Evolutionary conservation across 2,888 invertebrate species (phyloP).

Genomic region (Coelogynopora nodosa): DNA sequence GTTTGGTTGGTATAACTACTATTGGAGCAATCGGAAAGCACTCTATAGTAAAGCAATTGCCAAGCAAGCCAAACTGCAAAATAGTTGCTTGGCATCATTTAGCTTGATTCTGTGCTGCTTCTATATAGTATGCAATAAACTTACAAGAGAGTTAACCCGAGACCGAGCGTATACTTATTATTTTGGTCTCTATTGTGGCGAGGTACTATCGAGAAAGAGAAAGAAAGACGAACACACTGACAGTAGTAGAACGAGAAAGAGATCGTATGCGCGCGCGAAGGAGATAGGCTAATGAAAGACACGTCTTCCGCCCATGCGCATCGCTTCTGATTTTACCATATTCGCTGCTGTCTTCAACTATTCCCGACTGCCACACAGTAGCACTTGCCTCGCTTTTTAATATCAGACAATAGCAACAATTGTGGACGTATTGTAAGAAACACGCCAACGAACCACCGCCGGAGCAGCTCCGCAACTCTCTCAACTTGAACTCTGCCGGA

Average conservation of each 20-base stretch:
- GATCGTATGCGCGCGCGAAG: constrained; percentile 24
- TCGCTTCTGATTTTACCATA: constrained; percentile 4
- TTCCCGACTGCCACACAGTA: constrained; percentile 7
- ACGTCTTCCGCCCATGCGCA: constrained; percentile 31
- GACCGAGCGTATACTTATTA: constrained; percentile 8
- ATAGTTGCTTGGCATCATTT: constrained; percentile 1
- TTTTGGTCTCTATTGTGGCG: neutral
- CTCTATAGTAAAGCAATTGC: neutral
- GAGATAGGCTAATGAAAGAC: constrained; percentile 25
- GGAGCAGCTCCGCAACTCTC: neutral
- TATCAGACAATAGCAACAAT: constrained; percentile 3
- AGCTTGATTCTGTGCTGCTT: neutral
- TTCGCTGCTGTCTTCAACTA: constrained; percentile 27
- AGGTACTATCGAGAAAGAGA: neutral
- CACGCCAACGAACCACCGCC: neutral
- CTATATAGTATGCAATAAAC: neutral
- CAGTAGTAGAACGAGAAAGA: neutral
- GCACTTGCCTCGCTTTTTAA: constrained; percentile 23
- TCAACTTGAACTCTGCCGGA: neutral
- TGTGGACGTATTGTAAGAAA: constrained; percentile 19
- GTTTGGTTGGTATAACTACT: neutral
- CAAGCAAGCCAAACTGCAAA: constrained; percentile 19
- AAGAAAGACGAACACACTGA: constrained; percentile 9
- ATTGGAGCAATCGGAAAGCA: neutral
- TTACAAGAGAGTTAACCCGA: neutral